phyloP scores from a whole-genome alignment of 35 echinoderm and acorn worm genomes.

The Patiria miniata region DNA sequence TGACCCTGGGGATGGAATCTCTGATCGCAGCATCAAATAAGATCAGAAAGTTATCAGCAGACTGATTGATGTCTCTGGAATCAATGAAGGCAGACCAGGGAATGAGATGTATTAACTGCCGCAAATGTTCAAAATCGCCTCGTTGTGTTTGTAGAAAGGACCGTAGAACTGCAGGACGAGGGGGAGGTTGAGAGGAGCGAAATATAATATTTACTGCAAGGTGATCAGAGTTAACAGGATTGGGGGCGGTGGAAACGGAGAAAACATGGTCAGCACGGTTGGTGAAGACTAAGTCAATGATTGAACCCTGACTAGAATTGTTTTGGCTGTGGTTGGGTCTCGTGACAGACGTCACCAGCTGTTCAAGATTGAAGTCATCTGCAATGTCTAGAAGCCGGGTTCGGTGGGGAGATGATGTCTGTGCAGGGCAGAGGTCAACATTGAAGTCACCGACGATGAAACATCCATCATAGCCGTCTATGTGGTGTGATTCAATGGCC shows the following conservation, averaged over 20 bases:
- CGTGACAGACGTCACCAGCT: constrained; percentile 27
- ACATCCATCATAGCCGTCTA: constrained; percentile 18
- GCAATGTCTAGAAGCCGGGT: constrained; percentile 22
- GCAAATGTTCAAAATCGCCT: constrained; percentile 46
- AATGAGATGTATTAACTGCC: constrained; percentile 23
- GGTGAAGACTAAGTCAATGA: constrained; percentile 43
- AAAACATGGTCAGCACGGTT: constrained; percentile 18
- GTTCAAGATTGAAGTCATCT: constrained; percentile 19
- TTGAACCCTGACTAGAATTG: neutral
- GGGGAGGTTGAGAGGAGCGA: neutral
- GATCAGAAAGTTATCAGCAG: constrained; percentile 17
- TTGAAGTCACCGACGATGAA: constrained; percentile 20
- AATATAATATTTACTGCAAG: neutral
- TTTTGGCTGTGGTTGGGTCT: neutral
- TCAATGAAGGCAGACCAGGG: constrained; percentile 38
- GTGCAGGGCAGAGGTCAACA: constrained; percentile 17
- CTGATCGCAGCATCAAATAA: constrained; percentile 36
- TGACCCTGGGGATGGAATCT: constrained; percentile 37
- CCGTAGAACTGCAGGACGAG: constrained; percentile 8
- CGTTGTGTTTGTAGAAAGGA: constrained; percentile 8
- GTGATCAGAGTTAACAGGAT: constrained; percentile 19
- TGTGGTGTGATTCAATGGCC: neutral
- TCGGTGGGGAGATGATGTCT: neutral
- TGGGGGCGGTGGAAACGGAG: neutral
- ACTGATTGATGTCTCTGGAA: constrained; percentile 19